A percentile compares a stretch with the other conserved stretches of the same genome.
phyloP scores from a whole-genome alignment of 2,888 invertebrate genomes.

The Biston stratarius region DNA sequence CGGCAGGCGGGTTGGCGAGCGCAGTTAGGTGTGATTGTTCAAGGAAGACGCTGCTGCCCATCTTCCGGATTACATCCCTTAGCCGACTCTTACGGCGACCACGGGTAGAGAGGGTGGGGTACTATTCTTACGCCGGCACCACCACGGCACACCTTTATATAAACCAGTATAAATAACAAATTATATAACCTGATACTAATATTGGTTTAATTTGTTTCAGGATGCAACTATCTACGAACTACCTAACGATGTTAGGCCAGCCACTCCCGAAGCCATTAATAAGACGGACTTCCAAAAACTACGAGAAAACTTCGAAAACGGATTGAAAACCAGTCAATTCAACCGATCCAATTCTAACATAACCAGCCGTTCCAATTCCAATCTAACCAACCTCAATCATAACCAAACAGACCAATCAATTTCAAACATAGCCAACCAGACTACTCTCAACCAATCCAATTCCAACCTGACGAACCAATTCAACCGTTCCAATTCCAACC shows the following conservation, averaged over 20 bases:
- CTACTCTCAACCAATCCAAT: not conserved
- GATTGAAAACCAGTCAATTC: slow-evolving; percentile 22
- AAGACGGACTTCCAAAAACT: slow-evolving; percentile 70
- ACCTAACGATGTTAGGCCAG: slow-evolving; percentile 60
- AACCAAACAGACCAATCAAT: not conserved
- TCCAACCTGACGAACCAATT: not conserved
- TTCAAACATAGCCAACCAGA: not conserved
- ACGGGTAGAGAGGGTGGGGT: too few relatives aligned
- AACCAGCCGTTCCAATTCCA: slow-evolving; percentile 3
- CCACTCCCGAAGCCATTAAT: slow-evolving; percentile 53
- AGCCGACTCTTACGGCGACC: too few relatives aligned
- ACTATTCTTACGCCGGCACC: too few relatives aligned
- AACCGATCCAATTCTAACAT: not conserved
- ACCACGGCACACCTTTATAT: too few relatives aligned
- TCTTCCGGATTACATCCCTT: too few relatives aligned
- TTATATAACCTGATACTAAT: too few relatives aligned
- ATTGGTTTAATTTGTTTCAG: slow-evolving; percentile 57
- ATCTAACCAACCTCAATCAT: not conserved
- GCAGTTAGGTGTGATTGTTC: too few relatives aligned
- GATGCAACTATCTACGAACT: slow-evolving; percentile 74
- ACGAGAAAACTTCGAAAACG: slow-evolving; percentile 68
- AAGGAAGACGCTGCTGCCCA: too few relatives aligned
- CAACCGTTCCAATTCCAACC: not conserved
- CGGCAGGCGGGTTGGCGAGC: too few relatives aligned
- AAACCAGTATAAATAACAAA: too few relatives aligned